These are phyloP conservation scores for Neosalanx taihuensis DNA, from an alignment of 2,797 vertebrate genomes.

Conservation along the genomic window DNA sequence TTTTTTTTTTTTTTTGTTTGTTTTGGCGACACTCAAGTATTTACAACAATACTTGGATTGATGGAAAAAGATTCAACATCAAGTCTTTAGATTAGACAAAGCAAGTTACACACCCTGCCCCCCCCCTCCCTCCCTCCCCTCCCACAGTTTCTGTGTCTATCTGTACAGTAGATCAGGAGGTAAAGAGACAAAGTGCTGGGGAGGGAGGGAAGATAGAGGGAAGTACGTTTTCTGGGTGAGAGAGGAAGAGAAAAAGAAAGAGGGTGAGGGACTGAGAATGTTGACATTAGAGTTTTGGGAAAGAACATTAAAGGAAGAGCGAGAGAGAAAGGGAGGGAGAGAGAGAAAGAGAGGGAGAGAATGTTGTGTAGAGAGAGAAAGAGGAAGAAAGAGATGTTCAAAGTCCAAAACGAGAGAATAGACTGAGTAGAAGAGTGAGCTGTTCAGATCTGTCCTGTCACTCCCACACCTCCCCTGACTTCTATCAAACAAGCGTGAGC, in stretches of 20 bases:
- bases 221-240: neutral
- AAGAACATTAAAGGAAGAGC: neutral
- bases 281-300: neutral
- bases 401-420: conserved; percentile 31
- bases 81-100: conserved; percentile 53
- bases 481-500: neutral
- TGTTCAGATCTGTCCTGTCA: conserved; percentile 70
- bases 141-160: conserved; percentile 18
- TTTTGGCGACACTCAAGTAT: conserved; percentile 88
- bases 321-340: no score
- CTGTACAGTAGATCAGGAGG: neutral
- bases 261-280: neutral
- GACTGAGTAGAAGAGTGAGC: conserved; percentile 77
- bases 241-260: neutral
- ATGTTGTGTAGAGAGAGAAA: neutral
- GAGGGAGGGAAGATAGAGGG: neutral
- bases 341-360: neutral
- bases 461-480: neutral
- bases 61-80: conserved; percentile 78
- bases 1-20: conserved; percentile 48
- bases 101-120: conserved; percentile 33
- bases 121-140: neutral
- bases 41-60: conserved; percentile 92
- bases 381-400: neutral
- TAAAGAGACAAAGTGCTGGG: neutral